phyloP scores from a whole-genome alignment of 2,888 invertebrate genomes.

The Heliconius sara region DNA sequence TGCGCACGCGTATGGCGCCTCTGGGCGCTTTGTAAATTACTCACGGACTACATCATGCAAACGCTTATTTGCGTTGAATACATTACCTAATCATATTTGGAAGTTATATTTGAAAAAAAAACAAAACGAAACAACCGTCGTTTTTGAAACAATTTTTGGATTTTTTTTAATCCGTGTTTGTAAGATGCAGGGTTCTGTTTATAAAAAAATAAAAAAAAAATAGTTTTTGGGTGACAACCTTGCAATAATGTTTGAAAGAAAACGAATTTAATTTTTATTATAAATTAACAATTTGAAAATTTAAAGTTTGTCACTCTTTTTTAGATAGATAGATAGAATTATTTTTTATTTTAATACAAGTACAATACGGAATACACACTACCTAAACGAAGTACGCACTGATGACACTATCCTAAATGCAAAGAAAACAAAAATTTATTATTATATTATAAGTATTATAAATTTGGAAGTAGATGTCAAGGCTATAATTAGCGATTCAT shows the following conservation, averaged over 20 bases:
- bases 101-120: background rate
- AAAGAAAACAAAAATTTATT: too few species aligned
- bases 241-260: background rate
- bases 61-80: constrained; percentile 24
- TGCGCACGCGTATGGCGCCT: constrained; percentile 65
- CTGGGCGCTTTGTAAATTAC: constrained; percentile 50
- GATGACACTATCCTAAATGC: too few species aligned
- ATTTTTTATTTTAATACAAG: too few species aligned
- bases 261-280: background rate
- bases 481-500: background rate
- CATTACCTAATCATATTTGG: constrained; percentile 8
- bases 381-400: too few species aligned
- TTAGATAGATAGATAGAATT: too few species aligned
- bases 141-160: background rate
- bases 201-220: background rate
- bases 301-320: too few species aligned
- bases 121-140: background rate
- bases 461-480: too few species aligned
- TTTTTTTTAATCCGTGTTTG: background rate
- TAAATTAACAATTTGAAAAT: too few species aligned
- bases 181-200: background rate
- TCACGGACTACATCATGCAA: constrained; percentile 33
- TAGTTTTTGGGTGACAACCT: background rate
- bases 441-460: too few species aligned
- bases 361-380: too few species aligned